Base-by-base conservation (phyloP, 2,797 vertebrate species). In the Chiroxiphia lanceolata region DNA sequence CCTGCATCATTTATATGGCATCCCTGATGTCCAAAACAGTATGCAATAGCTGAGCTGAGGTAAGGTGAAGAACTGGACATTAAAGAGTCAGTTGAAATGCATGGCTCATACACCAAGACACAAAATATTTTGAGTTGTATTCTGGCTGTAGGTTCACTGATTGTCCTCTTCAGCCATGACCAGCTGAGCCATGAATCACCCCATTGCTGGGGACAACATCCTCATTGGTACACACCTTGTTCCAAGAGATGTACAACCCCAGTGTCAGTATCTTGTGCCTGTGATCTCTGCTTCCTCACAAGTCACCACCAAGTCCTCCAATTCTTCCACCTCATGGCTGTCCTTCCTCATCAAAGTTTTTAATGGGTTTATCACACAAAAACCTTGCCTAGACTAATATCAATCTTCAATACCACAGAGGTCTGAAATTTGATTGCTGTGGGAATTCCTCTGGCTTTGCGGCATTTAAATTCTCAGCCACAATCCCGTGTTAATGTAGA, bases 391-490 rank as follows among this genome's bases (percentile, higher is more conserved):
- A 76, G 67, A 47, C 74, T 86, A 93, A 89, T 87, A 94, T 63
- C 89, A 93, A 84, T 86, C 70, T 90, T 69, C 80, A 87, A 6
- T 74, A 65, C 45, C 54, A 76, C 19, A 42, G 48, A 89, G 86
- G 74, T 27, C 60, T 84, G 54, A 87, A 74, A 94, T 75, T 33
- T 87, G 36, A 82, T 87, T 92, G 77, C 45, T 93, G 78, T 82
- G 80, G 68, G 83, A 95, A 92, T 92, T 94, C 53, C 60, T 90
- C 51, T 7, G 23, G 44, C 68, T 70, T 89, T 85, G 51, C 0
- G 0, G 63, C 69, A 65, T 92, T 95, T 94, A 93, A 84, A 94
- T 96, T 95, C 77, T 83, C 81, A 92, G 60, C 48, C 78, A 91
- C 82, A 47, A 54, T 68, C 51, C 31, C 0, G 0, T 34, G 54